Evolutionary conservation across 2,797 vertebrate genomes (phyloP), one percentile per base, ranked within the genome.

Genomic region (Macroramphosus scolopax): DNA sequence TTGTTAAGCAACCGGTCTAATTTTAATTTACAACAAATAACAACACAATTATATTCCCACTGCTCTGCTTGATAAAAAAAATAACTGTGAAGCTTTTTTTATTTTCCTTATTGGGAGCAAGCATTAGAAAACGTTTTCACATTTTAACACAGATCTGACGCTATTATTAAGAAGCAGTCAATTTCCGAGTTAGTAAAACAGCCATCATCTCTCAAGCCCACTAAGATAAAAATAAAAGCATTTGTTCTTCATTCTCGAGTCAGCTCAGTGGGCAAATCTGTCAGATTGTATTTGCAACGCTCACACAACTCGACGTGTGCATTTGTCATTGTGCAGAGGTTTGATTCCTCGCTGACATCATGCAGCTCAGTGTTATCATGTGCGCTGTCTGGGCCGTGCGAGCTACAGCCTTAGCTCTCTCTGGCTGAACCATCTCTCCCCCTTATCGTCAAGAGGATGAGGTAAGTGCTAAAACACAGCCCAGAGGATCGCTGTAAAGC

Each of bases 251-350:
- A 50, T 82, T 71, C 56, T 58, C 17, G 16, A 79, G 58, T 78
- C 75, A 70, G 77, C 80, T 84, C 82, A 68, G 47, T 71, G 76
- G 80, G 73, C 71, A 83, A 67, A 81, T 66, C 80, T 87, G 85
- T 87, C 86, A 83, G 57, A 56, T 74, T 77, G 69, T 39, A 69
- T 88, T 87, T 86, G 84, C 66, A 64, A 79, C 7, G 64, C 71
- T 69, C 52, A 20, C 68, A 39, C 53, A 63, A 14, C 63, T 75
- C 39, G 32, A 57, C 62, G 63, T 69, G 74, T 60, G 65, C 64
- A 51, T 82, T 77, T 84, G 80, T 82, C 82, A 84, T 75, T 60
- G 64, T 75, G 77, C 75, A 65, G 68, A 61, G 75, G 66, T 82
- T 79, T 78, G 75, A 79, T 75, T 81, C 71, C 70, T 72, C 34